Evolutionary conservation across 2,113 vertebrate genomes (phyloP).

Genomic region (Channa maculata): DNA sequence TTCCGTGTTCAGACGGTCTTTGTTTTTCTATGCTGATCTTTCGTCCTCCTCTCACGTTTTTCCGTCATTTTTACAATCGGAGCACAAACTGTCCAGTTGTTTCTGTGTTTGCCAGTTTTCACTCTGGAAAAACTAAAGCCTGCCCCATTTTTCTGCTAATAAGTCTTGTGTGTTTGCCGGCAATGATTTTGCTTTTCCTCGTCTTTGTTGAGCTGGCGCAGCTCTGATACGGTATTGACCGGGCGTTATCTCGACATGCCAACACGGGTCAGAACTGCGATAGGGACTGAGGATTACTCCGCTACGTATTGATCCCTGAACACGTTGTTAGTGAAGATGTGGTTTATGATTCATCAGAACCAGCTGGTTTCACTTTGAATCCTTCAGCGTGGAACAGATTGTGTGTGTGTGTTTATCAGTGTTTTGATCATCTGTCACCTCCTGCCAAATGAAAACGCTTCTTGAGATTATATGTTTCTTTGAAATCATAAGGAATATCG

Average conservation of each 20-base stretch:
- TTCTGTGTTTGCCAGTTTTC: too few relatives aligned
- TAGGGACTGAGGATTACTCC: constrained; percentile 14
- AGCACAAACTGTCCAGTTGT: too few relatives aligned
- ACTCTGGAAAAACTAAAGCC: too few relatives aligned
- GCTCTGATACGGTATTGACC: constrained; percentile 40
- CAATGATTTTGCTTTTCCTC: too few relatives aligned
- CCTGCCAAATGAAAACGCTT: background rate
- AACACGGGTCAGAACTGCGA: constrained; percentile 31
- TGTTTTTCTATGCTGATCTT: too few relatives aligned
- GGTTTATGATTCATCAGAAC: constrained; percentile 22
- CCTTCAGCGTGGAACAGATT: background rate
- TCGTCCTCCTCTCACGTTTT: too few relatives aligned
- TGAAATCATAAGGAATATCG: constrained; percentile 24
- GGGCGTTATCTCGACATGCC: constrained; percentile 30
- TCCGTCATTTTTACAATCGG: too few relatives aligned
- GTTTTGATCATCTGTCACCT: constrained; percentile 35
- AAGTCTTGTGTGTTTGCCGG: too few relatives aligned
- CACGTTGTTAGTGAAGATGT: constrained; percentile 20
- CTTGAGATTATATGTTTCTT: constrained; percentile 19
- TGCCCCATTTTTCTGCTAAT: too few relatives aligned
- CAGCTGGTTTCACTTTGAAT: constrained; percentile 29
- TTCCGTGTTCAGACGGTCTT: too few relatives aligned
- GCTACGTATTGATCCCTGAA: constrained; percentile 10
- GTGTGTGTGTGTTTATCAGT: background rate
- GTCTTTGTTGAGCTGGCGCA: constrained; percentile 4